phyloP scores from a whole-genome alignment of 2,113 vertebrate genomes.

The Toxotes chatareus region DNA sequence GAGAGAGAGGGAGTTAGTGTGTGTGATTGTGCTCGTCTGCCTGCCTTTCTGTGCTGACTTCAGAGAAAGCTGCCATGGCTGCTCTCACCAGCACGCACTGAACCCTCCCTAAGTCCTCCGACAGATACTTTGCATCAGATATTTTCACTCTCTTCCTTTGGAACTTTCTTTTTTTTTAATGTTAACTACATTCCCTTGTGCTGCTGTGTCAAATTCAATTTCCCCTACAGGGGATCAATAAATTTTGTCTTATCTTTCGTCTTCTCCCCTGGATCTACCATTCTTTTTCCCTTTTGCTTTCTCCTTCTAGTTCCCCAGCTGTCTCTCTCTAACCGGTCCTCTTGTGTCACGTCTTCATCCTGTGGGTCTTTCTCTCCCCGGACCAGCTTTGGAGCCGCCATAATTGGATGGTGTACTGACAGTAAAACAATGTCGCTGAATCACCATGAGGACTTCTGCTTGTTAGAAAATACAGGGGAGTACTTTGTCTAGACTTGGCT shows the following conservation, averaged over 20 bases:
- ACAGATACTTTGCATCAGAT: constrained; percentile 43
- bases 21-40: neutral
- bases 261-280: neutral
- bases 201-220: too few relatives aligned
- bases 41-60: constrained; percentile 46
- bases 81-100: constrained; percentile 2
- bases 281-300: neutral
- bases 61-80: constrained; percentile 32
- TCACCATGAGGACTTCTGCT: constrained; percentile 34
- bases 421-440: constrained; percentile 42
- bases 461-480: constrained; percentile 32
- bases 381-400: neutral
- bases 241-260: neutral
- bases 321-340: constrained; percentile 17
- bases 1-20: neutral
- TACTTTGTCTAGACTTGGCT: constrained; percentile 43
- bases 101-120: constrained; percentile 30
- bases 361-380: constrained; percentile 4
- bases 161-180: too few relatives aligned
- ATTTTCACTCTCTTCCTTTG: constrained; percentile 36
- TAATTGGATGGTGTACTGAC: constrained; percentile 28
- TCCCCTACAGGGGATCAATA: too few relatives aligned
- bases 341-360: constrained; percentile 29
- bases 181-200: too few relatives aligned
- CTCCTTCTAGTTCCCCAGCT: neutral